Evolutionary conservation across 2,888 invertebrate genomes (phyloP).

Genomic region (Drosophila nigricruria): DNA sequence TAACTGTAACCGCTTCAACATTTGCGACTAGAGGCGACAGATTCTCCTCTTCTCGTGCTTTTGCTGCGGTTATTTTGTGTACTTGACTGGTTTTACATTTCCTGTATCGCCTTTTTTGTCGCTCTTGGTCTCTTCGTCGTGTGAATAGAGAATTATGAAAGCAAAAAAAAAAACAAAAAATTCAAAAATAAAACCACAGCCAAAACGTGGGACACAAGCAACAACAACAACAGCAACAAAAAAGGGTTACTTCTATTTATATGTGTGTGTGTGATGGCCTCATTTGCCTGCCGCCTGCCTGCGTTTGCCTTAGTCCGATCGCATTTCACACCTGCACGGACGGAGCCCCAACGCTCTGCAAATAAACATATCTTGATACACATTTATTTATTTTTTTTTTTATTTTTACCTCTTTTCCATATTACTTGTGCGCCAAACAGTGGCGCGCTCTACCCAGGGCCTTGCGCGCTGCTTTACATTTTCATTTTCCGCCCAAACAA

Average conservation of each 20-base stretch:
- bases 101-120: constrained; percentile 73
- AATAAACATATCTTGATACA: constrained; percentile 68
- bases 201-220: constrained; percentile 38
- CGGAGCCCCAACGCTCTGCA: constrained; percentile 42
- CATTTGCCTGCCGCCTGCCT: constrained; percentile 49
- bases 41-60: constrained; percentile 45
- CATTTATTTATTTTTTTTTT: constrained; percentile 53
- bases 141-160: constrained; percentile 66
- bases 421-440: constrained; percentile 45
- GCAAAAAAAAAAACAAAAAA: constrained; percentile 44
- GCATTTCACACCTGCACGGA: constrained; percentile 66
- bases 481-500: constrained; percentile 70
- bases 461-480: constrained; percentile 28
- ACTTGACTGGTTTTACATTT: constrained; percentile 75
- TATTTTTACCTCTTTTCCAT: constrained; percentile 54
- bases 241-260: constrained; percentile 58
- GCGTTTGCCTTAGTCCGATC: constrained; percentile 48
- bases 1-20: constrained; percentile 52
- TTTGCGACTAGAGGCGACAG: constrained; percentile 44
- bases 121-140: constrained; percentile 34
- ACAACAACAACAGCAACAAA: constrained; percentile 7
- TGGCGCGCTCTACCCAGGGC: constrained; percentile 15
- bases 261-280: constrained; percentile 48
- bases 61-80: constrained; percentile 64
- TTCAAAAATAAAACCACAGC: constrained; percentile 52